phyloP scores from a whole-genome alignment of 2,113 vertebrate species.

The Podilymbus podiceps region DNA sequence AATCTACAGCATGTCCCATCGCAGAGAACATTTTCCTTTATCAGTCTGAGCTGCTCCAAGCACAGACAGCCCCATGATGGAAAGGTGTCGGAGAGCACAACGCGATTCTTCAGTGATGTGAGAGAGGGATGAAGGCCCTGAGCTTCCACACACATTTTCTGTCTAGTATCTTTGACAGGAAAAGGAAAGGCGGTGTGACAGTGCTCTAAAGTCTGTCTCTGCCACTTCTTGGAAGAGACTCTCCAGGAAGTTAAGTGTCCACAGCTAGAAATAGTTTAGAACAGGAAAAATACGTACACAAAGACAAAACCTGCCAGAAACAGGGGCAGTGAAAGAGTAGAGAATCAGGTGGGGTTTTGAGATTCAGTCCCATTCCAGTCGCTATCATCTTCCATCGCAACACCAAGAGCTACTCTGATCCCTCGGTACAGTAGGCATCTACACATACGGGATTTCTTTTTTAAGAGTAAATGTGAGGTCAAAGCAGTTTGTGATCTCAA shows the following conservation, averaged over 20 bases:
- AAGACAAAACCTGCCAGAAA: background rate
- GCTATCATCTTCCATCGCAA: background rate
- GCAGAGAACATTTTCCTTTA: background rate
- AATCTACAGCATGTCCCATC: background rate
- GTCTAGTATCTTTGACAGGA: accelerated
- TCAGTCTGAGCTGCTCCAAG: background rate
- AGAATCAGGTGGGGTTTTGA: background rate
- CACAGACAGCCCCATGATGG: background rate
- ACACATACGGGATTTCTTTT: background rate
- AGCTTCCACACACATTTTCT: background rate
- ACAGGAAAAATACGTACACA: background rate
- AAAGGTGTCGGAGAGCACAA: background rate
- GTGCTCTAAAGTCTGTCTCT: background rate
- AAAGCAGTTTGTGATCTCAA: background rate
- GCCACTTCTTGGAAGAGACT: background rate
- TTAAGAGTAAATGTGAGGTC: background rate
- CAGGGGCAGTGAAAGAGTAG: background rate
- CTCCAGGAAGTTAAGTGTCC: background rate
- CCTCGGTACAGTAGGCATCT: background rate
- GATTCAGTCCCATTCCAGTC: background rate
- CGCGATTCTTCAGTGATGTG: background rate
- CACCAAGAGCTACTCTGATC: background rate
- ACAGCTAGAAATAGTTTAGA: background rate
- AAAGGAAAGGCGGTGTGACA: accelerated
- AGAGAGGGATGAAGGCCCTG: background rate